Evolutionary conservation across 2,888 invertebrate species (phyloP), one percentile per base, ranked within the genome.

Genomic region (Myopa testacea): DNA sequence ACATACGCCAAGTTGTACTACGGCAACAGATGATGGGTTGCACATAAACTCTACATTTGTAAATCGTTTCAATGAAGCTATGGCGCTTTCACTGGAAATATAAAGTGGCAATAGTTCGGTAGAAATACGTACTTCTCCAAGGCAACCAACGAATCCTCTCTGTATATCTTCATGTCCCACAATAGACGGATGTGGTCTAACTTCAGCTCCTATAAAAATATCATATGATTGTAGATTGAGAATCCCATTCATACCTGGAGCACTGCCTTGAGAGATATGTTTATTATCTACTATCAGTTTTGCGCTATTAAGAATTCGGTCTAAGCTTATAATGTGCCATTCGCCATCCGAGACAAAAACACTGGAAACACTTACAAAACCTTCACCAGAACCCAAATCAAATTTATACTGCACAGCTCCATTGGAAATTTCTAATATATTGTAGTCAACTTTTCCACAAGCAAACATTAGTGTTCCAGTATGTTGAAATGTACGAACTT

Each of bases 341-440:
- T 93, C 92, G 6, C 96, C 96, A 86, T 96, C 96, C 45, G 94
- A 93, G n/a, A 96, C 92, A 84, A 92, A 92, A n/a, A 93, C 90
- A 78, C 93, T 93, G 50, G 93, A 92, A 3, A 95, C 94, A 80
- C 94, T 92, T 50, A 97, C 94, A 75, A 94, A 90, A 58, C 96
- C 97, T 89, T 95, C 95, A 7, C 98, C 98, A 82, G 95, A 95
- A 34, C 98, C 98, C 82, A 98, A 92, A 88, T 98, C 96, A 91
- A 97, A 96, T 81, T 95, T 93, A 89, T 96, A 97, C 88, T 96
- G 96, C 14, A 97, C 92, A 71, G 93, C 92, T 0, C 98, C 98
- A 87, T 96, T 95, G 26, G 93, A 93, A 76, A 95, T 91, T 92
- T 98, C 97, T 77, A 98, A 90, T 82, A 95, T 93, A 84, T 96